Percentiles rank a stretch among this genome's conserved stretches.
Evolutionary conservation across 2,888 invertebrate species (phyloP).

Genomic region (Polydrusus cervinus): DNA sequence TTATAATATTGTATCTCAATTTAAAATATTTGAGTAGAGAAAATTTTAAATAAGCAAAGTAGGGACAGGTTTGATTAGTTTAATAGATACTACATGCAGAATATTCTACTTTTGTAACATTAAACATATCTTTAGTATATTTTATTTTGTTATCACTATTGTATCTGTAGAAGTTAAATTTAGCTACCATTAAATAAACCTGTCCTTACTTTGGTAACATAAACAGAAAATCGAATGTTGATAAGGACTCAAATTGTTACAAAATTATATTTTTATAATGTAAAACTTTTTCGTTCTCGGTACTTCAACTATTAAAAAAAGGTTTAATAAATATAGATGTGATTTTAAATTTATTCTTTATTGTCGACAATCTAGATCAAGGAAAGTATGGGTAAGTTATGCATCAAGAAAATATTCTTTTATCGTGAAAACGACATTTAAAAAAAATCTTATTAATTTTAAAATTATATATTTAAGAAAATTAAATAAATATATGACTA

Average conservation of each 20-base stretch:
- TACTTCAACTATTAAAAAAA: background rate
- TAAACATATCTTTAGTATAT: no score
- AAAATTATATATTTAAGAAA: no score
- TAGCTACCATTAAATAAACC: background rate
- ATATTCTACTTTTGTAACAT: no score
- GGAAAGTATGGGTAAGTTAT: background rate
- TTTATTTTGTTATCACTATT: background rate
- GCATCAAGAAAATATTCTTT: background rate
- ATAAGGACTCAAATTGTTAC: conserved; percentile 17
- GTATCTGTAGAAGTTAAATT: background rate
- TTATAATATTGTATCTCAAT: conserved; percentile 5
- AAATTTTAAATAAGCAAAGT: background rate
- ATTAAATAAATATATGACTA: no score
- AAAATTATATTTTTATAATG: conserved; percentile 31
- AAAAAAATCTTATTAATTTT: no score
- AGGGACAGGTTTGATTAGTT: background rate
- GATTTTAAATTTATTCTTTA: conserved; percentile 30
- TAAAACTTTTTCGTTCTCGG: background rate
- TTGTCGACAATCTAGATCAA: conserved; percentile 37
- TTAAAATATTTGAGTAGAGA: conserved; percentile 18
- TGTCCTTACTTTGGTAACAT: background rate
- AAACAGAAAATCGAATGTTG: conserved; percentile 12
- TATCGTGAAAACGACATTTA: no score
- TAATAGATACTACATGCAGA: no score
- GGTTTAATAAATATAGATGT: background rate